Conservation (phyloP, 2,888 invertebrate genomes). For the Lottia scabra region DNA sequence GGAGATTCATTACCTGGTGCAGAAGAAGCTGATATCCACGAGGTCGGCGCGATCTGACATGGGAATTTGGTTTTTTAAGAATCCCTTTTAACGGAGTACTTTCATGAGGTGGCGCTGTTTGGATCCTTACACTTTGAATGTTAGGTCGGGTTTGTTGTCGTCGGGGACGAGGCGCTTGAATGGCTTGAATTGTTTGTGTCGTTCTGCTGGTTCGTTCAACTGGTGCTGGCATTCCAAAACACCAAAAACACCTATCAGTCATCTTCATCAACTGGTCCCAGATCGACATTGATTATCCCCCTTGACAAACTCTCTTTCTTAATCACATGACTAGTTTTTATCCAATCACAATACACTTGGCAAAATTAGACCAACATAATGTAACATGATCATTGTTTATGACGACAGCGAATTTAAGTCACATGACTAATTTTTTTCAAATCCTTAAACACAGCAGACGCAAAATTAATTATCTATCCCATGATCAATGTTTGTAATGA, state of each 20-base stretch:
- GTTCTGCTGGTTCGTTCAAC: not conserved
- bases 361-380: too few relatives aligned
- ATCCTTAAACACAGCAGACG: too few relatives aligned
- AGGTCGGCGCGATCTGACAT: not conserved
- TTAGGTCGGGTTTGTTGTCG: not conserved
- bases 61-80: not conserved
- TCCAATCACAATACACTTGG: too few relatives aligned
- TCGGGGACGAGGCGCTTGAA: not conserved
- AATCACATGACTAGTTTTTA: too few relatives aligned
- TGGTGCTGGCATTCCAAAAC: not conserved
- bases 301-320: too few relatives aligned
- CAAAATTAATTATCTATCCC: too few relatives aligned
- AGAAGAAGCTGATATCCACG: not conserved
- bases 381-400: too few relatives aligned
- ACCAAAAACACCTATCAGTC: constrained; percentile 2
- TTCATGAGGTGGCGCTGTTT: not conserved
- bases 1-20: not conserved
- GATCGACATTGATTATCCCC: not conserved
- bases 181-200: not conserved
- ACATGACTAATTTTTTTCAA: too few relatives aligned
- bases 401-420: too few relatives aligned
- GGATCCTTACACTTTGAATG: not conserved
- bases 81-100: not conserved
- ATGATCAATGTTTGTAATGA: too few relatives aligned
- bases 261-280: not conserved